Percentiles rank a stretch among this genome's conserved stretches.
Conservation (phyloP, 1,140 invertebrate species). For the Plutomurus gul region DNA sequence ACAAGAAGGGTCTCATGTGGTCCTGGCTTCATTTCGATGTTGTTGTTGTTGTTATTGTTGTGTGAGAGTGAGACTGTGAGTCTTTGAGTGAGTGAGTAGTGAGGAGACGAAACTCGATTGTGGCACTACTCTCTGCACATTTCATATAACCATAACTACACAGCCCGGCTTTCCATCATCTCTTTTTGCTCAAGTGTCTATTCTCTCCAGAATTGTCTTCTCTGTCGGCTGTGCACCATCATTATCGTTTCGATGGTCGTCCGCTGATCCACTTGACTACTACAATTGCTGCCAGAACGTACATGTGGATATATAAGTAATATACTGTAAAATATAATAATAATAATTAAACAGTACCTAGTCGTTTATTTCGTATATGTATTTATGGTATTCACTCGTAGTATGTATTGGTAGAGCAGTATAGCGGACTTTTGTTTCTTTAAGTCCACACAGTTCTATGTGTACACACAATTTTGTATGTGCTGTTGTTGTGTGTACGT, state of each 20-base stretch:
- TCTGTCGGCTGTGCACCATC: no score
- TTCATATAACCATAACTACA: not conserved
- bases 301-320: no score
- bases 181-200: not conserved
- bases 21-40: not conserved
- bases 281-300: not conserved
- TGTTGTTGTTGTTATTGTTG: not conserved
- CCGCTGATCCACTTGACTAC: no score
- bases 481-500: not conserved
- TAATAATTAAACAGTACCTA: no score
- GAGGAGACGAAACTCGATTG: not conserved
- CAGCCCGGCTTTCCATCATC: not conserved
- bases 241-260: no score
- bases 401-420: no score
- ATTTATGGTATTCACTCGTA: no score
- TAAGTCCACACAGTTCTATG: not conserved
- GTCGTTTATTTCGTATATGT: no score
- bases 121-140: not conserved
- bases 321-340: no score
- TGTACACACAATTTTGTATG: not conserved
- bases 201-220: not conserved
- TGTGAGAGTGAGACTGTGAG: not conserved
- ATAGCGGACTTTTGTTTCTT: not conserved
- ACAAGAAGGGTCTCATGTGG: conserved; percentile 17
- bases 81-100: not conserved